phyloP scores from a whole-genome alignment of 2,113 vertebrate species.

The cattle (Bos taurus) region ARS-UCD2.0 NC_037345.1:40929001-40929500 shows the following conservation, averaged over 20 bases:
- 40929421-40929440: background rate
- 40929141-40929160: background rate
- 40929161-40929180: background rate
- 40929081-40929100: background rate
- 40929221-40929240: background rate
- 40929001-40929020: constrained; percentile 60
- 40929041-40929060: background rate
- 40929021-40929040: constrained; percentile 45
- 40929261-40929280: background rate
- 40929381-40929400: background rate
- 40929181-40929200: background rate
- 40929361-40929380: background rate
- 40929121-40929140: fast-evolving
- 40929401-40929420: background rate
- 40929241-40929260: background rate
- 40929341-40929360: background rate
- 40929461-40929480: background rate
- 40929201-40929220: fast-evolving
- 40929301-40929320: background rate
- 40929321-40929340: background rate
- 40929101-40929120: background rate
- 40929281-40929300: background rate
- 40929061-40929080: background rate
- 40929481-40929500: fast-evolving
- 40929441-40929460: background rate